These are phyloP conservation scores for Helostoma temminkii DNA, from an alignment of 2,797 vertebrate species.

Conservation along the genomic window DNA sequence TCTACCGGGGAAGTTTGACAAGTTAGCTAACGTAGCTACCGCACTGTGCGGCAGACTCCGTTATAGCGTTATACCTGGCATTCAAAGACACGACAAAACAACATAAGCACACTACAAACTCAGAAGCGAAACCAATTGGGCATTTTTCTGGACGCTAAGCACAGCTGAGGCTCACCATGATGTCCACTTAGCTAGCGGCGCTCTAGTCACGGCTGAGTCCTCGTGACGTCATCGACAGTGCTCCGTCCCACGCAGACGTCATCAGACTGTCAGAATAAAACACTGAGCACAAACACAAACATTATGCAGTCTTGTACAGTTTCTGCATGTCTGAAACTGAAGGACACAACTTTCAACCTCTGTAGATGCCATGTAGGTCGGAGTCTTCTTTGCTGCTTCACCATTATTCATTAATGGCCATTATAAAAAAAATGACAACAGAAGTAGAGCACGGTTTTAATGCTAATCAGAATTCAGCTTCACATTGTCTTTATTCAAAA, in stretches of 20 bases:
- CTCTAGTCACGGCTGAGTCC: not conserved
- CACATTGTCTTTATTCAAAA: constrained; percentile 50
- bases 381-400: not conserved
- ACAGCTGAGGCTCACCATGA: constrained; percentile 47
- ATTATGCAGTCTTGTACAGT: not conserved
- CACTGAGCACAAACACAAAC: not conserved
- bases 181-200: not conserved
- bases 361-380: not conserved
- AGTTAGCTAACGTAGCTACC: not conserved
- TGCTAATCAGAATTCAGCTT: not conserved
- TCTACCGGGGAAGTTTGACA: constrained; percentile 7
- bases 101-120: accelerated
- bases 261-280: not conserved
- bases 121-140: not conserved
- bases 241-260: not conserved
- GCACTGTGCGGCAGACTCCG: accelerated
- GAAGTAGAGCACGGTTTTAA: not conserved
- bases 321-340: constrained; percentile 2
- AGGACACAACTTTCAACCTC: not conserved
- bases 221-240: constrained; percentile 17
- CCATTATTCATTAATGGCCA: too few species aligned
- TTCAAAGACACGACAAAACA: not conserved
- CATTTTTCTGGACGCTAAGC: not conserved
- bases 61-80: not conserved
- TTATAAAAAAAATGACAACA: not conserved